Conservation (phyloP, 2,888 invertebrate species). For the Nyleta sp. region DNA sequence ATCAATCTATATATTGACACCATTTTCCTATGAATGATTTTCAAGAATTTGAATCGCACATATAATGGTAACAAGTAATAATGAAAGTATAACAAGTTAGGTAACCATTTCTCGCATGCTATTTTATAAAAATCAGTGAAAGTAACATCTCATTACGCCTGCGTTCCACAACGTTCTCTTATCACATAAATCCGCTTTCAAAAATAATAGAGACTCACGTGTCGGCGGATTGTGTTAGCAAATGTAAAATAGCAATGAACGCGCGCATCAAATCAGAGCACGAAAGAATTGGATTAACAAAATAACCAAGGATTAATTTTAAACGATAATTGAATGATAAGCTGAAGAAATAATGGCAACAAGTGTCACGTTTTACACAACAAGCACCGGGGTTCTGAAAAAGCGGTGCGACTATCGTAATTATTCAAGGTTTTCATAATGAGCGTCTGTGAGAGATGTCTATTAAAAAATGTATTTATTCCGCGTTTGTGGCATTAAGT, state of each 20-base stretch:
- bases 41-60: too few relatives aligned
- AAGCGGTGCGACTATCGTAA: conserved; percentile 43
- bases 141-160: conserved; percentile 46
- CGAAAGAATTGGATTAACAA: conserved; percentile 11
- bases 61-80: too few relatives aligned
- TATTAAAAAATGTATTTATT: conserved; percentile 60
- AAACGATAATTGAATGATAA: conserved; percentile 11
- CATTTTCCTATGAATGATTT: too few relatives aligned
- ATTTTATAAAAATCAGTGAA: conserved; percentile 60
- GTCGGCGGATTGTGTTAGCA: background rate
- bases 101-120: too few relatives aligned
- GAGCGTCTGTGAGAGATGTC: conserved; percentile 43
- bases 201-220: conserved; percentile 35
- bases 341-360: conserved; percentile 27
- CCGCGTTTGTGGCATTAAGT: conserved; percentile 54
- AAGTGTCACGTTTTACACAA: conserved; percentile 30
- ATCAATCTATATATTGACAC: too few relatives aligned
- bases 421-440: conserved; percentile 58
- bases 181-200: conserved; percentile 49
- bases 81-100: too few relatives aligned
- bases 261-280: conserved; percentile 8
- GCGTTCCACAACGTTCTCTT: conserved; percentile 28
- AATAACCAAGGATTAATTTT: conserved; percentile 5
- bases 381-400: conserved; percentile 36
- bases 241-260: conserved; percentile 7